Percentiles rank a stretch among this genome's conserved stretches.
Evolutionary conservation across 2,888 invertebrate species (phyloP).

Genomic region (Latheticus oryzae): DNA sequence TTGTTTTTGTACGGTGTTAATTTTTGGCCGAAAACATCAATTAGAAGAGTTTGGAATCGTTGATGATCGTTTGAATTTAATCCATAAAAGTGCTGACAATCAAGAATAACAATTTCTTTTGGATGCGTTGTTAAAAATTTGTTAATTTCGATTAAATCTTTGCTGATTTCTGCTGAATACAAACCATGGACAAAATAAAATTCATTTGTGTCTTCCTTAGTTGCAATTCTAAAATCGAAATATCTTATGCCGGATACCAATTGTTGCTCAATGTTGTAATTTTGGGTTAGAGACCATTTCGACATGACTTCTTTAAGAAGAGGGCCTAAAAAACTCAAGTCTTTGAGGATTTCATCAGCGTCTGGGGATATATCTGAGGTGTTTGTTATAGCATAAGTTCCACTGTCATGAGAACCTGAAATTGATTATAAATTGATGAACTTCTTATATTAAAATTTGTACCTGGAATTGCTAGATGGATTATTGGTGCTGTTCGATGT

Average conservation of each 20-base stretch:
- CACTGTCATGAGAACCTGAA: slow-evolving; percentile 86
- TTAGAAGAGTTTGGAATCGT: slow-evolving; percentile 1
- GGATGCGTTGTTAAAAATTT: slow-evolving; percentile 77
- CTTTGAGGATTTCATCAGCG: slow-evolving; percentile 66
- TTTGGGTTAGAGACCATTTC: slow-evolving; percentile 85
- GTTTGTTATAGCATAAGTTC: slow-evolving; percentile 80
- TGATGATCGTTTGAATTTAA: slow-evolving; percentile 75
- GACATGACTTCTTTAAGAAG: slow-evolving; percentile 60
- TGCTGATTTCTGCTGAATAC: slow-evolving; percentile 77
- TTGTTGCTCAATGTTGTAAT: slow-evolving; percentile 71
- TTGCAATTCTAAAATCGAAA: slow-evolving; percentile 83
- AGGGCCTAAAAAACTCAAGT: slow-evolving; percentile 69
- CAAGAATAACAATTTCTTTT: slow-evolving; percentile 80
- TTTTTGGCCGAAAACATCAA: slow-evolving; percentile 62
- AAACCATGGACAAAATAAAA: slow-evolving; percentile 85
- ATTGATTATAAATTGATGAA: too few relatives aligned
- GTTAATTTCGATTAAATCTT: slow-evolving; percentile 73
- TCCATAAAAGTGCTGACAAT: slow-evolving; percentile 87
- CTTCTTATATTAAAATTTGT: slow-evolving; percentile 51
- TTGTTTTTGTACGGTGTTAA: slow-evolving; percentile 72
- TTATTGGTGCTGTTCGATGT: slow-evolving; percentile 73
- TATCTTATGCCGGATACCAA: slow-evolving; percentile 84
- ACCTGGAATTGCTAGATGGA: slow-evolving; percentile 83
- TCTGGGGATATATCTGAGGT: slow-evolving; percentile 79
- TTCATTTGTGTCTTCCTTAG: slow-evolving; percentile 68